These are phyloP conservation scores for Crotalus adamanteus DNA, from an alignment of 2,797 vertebrate genomes.

Conservation along the genomic window DNA sequence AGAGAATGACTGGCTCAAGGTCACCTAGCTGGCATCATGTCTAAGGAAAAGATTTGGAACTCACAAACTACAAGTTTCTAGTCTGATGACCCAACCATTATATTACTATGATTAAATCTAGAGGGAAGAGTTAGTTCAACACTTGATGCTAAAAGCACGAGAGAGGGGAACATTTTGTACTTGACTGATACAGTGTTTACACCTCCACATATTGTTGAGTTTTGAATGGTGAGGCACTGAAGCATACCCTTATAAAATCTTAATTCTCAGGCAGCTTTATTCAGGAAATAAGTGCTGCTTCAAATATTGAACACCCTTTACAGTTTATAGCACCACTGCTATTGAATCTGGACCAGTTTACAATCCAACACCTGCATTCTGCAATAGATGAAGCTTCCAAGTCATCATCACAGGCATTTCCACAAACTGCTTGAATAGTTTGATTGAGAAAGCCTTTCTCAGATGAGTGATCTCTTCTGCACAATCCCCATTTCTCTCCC, in stretches of 20 bases:
- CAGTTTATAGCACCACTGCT: not conserved
- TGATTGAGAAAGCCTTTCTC: not conserved
- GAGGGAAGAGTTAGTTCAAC: not conserved
- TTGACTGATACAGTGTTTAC: not conserved
- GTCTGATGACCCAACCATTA: not conserved
- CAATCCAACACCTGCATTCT: not conserved
- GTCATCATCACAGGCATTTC: not conserved
- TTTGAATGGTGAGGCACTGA: not conserved
- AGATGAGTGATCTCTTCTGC: not conserved
- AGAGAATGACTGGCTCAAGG: not conserved
- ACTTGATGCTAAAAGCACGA: not conserved
- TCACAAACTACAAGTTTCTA: not conserved
- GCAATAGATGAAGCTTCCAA: not conserved
- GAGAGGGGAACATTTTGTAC: not conserved
- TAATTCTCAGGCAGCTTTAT: not conserved
- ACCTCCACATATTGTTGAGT: not conserved
- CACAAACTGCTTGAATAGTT: not conserved
- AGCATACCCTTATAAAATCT: not conserved
- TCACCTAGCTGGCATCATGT: not conserved
- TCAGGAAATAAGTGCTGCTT: not conserved
- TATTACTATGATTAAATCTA: not conserved
- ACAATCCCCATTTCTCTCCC: not conserved
- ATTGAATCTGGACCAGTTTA: not conserved
- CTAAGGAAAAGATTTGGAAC: not conserved
- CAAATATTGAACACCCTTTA: not conserved